Conservation (phyloP, 92 coral and sea anemone species). For the Montipora capitata region DNA sequence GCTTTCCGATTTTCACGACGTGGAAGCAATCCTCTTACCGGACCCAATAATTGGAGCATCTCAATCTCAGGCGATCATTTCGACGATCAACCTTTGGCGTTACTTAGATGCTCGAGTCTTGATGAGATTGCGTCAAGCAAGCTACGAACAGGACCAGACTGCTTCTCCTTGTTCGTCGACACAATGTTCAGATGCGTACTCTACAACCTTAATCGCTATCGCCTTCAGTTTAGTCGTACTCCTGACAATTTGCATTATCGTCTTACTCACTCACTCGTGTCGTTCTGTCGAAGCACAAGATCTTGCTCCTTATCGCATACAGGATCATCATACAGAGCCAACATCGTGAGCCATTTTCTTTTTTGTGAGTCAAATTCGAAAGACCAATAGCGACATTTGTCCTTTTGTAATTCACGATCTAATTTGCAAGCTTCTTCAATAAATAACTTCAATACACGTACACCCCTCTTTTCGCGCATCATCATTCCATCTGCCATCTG, state of each 20-base stretch:
- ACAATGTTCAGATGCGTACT: not conserved
- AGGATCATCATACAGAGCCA: not conserved
- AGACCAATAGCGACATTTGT: not conserved
- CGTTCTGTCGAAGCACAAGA: slow-evolving; percentile 1
- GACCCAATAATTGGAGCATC: not conserved
- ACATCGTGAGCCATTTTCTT: not conserved
- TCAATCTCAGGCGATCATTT: too few relatives aligned
- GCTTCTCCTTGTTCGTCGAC: not conserved
- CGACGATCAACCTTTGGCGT: not conserved
- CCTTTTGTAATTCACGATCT: not conserved
- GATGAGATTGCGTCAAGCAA: not conserved
- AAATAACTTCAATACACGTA: not conserved
- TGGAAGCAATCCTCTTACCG: not conserved
- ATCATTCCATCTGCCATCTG: not conserved
- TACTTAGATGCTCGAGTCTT: too few relatives aligned
- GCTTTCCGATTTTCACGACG: not conserved
- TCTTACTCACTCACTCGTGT: slow-evolving; percentile 7
- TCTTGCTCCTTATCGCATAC: not conserved
- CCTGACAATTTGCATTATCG: not conserved
- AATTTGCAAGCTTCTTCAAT: not conserved
- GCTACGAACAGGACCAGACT: not conserved
- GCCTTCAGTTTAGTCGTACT: slow-evolving; percentile 1
- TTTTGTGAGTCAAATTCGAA: not conserved
- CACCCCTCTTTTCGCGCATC: not conserved
- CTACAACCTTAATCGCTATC: not conserved